Evolutionary conservation across 1,140 invertebrate species (phyloP).

Genomic region (Listronotus bonariensis): DNA sequence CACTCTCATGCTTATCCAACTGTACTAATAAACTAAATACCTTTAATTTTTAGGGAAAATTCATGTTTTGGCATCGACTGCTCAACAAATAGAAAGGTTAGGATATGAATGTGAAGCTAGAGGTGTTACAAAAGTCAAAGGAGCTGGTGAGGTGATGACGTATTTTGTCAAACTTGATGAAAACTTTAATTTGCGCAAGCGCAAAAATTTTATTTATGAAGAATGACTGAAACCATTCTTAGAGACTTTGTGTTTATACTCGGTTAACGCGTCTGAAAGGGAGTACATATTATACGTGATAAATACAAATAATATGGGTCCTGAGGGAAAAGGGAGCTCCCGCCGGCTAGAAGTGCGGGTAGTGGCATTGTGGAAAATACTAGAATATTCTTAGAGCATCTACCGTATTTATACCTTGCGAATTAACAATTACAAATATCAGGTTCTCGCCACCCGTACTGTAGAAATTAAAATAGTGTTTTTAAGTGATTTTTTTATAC

Average conservation of each 20-base stretch:
- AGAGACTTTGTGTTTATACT: too few species aligned
- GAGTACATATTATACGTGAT: too few species aligned
- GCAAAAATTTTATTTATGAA: conserved; percentile 1
- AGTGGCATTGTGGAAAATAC: neutral
- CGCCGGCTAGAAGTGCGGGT: neutral
- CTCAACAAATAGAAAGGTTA: conserved; percentile 68
- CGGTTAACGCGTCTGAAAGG: too few species aligned
- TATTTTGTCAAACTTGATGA: conserved; percentile 74
- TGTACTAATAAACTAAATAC: too few species aligned
- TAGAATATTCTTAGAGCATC: neutral
- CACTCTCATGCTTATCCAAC: too few species aligned
- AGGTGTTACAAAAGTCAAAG: conserved; percentile 76
- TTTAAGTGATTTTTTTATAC: neutral
- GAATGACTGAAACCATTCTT: too few species aligned
- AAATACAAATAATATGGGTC: too few species aligned
- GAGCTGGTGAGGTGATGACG: conserved; percentile 69
- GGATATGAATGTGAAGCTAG: conserved; percentile 71
- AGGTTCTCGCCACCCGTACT: too few species aligned
- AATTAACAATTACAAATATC: too few species aligned
- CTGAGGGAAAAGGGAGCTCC: too few species aligned
- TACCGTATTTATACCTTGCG: too few species aligned
- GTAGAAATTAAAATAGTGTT: too few species aligned
- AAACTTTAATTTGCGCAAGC: conserved; percentile 59
- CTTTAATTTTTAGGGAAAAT: conserved; percentile 60
- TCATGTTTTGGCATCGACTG: conserved; percentile 79